phyloP scores from a whole-genome alignment of 2,888 invertebrate species.

The Limenitis arthemis region DNA sequence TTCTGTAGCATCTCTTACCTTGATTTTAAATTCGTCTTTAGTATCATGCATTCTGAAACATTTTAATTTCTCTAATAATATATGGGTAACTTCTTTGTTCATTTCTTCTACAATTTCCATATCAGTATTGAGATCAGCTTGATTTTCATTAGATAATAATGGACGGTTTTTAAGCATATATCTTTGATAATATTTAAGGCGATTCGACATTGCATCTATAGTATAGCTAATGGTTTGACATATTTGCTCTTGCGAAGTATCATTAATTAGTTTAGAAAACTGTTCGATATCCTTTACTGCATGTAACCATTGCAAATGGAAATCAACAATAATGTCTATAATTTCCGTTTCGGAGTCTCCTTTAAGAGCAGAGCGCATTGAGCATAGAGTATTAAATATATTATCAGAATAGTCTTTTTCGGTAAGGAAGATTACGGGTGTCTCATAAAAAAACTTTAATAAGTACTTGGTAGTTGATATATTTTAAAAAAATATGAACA shows the following conservation, averaged over 20 bases:
- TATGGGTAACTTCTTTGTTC: constrained; percentile 43
- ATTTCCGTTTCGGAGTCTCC: constrained; percentile 33
- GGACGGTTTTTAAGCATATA: constrained; percentile 43
- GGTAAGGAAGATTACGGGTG: constrained; percentile 49
- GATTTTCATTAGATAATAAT: constrained; percentile 36
- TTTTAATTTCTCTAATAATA: constrained; percentile 43
- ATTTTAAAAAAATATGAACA: no score
- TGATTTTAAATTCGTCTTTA: constrained; percentile 39
- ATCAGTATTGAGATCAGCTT: constrained; percentile 42
- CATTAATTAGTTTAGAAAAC: constrained; percentile 35
- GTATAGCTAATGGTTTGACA: constrained; percentile 48
- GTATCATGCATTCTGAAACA: constrained; percentile 39
- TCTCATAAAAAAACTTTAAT: constrained; percentile 57
- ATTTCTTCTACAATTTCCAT: constrained; percentile 60
- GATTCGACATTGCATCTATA: constrained; percentile 44
- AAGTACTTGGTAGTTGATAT: no score
- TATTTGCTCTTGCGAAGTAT: constrained; percentile 41
- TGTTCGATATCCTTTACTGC: constrained; percentile 48
- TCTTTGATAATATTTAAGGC: constrained; percentile 46
- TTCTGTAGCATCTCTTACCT: constrained; percentile 35
- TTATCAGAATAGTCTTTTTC: constrained; percentile 50
- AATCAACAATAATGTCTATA: constrained; percentile 48
- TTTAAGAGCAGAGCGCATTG: constrained; percentile 37
- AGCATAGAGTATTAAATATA: constrained; percentile 49
- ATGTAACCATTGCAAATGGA: constrained; percentile 55